Conservation (phyloP, 2,113 vertebrate species). For the Nannospalax galili region DNA sequence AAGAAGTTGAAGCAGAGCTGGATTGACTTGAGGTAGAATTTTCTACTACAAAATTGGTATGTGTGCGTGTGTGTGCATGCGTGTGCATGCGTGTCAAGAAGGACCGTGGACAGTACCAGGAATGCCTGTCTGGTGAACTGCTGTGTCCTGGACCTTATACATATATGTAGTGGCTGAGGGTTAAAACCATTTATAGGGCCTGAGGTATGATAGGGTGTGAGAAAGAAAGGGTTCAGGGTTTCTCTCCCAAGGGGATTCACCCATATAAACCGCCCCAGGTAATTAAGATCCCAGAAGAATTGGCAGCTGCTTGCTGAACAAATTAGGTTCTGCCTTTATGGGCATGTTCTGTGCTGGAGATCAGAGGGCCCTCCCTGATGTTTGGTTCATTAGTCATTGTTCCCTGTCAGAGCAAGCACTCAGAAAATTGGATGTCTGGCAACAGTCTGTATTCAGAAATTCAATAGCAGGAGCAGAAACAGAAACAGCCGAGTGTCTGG, state of each 20-base stretch:
- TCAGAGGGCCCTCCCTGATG: slow-evolving; percentile 83
- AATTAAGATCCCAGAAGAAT: slow-evolving; percentile 82
- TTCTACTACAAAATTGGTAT: not conserved
- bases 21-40: slow-evolving; percentile 7
- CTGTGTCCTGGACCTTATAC: slow-evolving; percentile 61
- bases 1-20: slow-evolving; percentile 42
- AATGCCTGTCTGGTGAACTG: slow-evolving; percentile 57
- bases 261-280: slow-evolving; percentile 80
- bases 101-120: not conserved
- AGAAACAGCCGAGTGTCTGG: slow-evolving; percentile 73
- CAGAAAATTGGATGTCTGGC: slow-evolving; percentile 83
- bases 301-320: slow-evolving; percentile 82
- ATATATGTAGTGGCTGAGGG: slow-evolving; percentile 33
- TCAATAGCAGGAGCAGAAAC: slow-evolving; percentile 77
- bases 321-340: slow-evolving; percentile 83
- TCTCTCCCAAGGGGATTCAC: slow-evolving; percentile 79
- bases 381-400: slow-evolving; percentile 84
- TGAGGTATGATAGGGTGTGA: slow-evolving; percentile 69
- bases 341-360: slow-evolving; percentile 83
- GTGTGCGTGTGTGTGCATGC: not conserved
- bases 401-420: slow-evolving; percentile 83
- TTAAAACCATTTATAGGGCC: slow-evolving; percentile 65
- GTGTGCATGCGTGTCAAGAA: not conserved
- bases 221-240: slow-evolving; percentile 77
- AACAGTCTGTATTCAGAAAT: slow-evolving; percentile 81